Evolutionary conservation across 2,113 vertebrate species (phyloP), one percentile per base, ranked within the genome.

Genomic region (Bubalus kerabau): DNA sequence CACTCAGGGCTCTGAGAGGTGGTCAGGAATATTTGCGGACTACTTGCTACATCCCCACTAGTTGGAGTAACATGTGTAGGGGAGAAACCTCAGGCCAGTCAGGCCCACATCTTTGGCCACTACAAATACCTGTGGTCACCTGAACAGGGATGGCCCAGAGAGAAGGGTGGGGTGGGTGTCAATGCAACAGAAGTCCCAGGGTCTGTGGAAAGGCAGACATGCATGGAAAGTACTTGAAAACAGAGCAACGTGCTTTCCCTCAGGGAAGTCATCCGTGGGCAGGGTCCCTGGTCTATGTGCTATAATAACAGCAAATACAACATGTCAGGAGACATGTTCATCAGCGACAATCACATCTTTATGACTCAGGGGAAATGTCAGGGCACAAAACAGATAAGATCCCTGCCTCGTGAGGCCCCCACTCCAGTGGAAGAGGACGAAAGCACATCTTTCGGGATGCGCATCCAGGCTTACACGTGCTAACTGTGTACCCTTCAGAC

Each of bases 71-170:
- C 6, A 13, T 24, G 52, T n/a, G 21, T 14, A 82, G 50, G 32
- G 6, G 17, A 64, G 64, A 64, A 16, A 32, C 11, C 15, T 54
- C 5, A 1, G 1, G 57, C 43, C 40, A n/a, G 50, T 6, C n/a
- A 36, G 64, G 87, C 36, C 40, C 62, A 32, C 0, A 1, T 14
- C 54, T 76, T 7, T 6, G 5, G 74, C 16, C 21, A 6, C 46
- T 6, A 1, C 62, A 14, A 36, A 83, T 56, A 54, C 60, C 32
- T 5, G 9, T 30, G 19, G 23, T 50, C 89, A 3, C 21, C 17
- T 36, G 4, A 16, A 13, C 52, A 59, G 32, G 62, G 5, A 24
- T 62, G 80, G 13, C 0, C 64, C n/a, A 10, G 64, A 87, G 57
- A n/a, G 48, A 48, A 43, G 64, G 64, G 3, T 36, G 17, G 17